Evolutionary conservation across 2,113 vertebrate genomes (phyloP), one percentile per base, ranked within the genome.

Genomic region (Bujurquina vittata): DNA sequence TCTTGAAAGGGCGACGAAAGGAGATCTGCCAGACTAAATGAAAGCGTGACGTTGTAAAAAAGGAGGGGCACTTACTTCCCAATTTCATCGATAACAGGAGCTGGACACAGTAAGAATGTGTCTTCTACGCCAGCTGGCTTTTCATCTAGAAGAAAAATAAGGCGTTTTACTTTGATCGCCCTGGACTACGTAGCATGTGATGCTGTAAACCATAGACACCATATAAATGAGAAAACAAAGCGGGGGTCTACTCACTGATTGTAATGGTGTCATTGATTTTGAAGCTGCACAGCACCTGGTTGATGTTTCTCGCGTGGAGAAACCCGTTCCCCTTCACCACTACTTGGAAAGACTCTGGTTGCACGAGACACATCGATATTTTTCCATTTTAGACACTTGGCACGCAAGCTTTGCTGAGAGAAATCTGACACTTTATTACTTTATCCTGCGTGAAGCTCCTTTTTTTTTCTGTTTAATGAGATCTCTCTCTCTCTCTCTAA

Each of bases 271-370:
- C 95, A 3, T 96, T 98, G 92, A 98, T 94, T 87, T 96, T 97
- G 94, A 98, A 98, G 94, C 97, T 98, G 95, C 98, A 99, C 81
- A 97, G 92, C 7, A 98, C 96, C 89, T 97, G 95, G 58, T 96
- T 87, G 0, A 95, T 95, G 78, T 95, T 95, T 58, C 95, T 95
- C 59, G 97, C 95, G 0, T 97, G 97, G 26, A 96, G 93, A 80
- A 99, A 98, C 11, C 97, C 97, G 0, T 96, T 97, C 31, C 98
- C 97, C 88, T 93, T 92, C 87, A 99, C 95, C 92, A 96, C 96
- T 67, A 98, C 95, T 84, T 98, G 96, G 90, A 97, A 97, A 1
- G 95, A 93, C 84, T 97, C 98, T 99, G 95, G 94, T 79, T 54
- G 78, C 15, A 90, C 2, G 43, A 62, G 35, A 86, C 33, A 81